These are phyloP conservation scores for Calliopsis andreniformis DNA, from an alignment of 1,140 invertebrate genomes.

Conservation along the genomic window DNA sequence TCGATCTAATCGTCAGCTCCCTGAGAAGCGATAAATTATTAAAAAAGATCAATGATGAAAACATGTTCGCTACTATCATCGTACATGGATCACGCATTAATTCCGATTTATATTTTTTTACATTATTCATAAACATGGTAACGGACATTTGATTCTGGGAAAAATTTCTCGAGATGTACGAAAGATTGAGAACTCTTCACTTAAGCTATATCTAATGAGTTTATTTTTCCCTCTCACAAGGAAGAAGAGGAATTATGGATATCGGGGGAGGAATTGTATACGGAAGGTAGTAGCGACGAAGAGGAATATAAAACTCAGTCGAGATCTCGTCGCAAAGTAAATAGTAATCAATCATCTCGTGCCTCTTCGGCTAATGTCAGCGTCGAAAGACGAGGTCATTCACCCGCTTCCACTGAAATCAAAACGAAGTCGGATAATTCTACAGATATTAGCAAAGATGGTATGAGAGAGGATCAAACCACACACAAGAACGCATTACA, in stretches of 20 bases:
- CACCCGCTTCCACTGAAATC: background rate
- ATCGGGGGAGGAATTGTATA: conserved; percentile 53
- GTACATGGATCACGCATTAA: no score
- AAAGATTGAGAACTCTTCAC: no score
- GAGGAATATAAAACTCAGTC: conserved; percentile 27
- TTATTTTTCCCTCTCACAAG: conserved; percentile 1
- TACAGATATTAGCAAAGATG: background rate
- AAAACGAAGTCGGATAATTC: background rate
- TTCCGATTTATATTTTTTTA: no score
- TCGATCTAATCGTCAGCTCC: no score
- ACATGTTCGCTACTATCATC: no score
- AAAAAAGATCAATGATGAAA: no score
- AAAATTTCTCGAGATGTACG: no score
- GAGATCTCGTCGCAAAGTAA: background rate
- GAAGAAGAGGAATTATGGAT: conserved; percentile 61
- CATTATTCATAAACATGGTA: no score
- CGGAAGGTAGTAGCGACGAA: conserved; percentile 60
- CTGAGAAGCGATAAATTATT: no score
- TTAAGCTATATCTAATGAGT: no score
- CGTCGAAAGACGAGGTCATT: background rate
- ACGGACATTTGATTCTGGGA: no score
- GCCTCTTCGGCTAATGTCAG: background rate
- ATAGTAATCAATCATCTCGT: background rate
- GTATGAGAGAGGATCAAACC: background rate
- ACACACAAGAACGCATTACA: background rate